A percentile compares a stretch with the other conserved stretches of the same genome.
Conservation (phyloP, 2,888 invertebrate species). For the Leucophenga montana region DNA sequence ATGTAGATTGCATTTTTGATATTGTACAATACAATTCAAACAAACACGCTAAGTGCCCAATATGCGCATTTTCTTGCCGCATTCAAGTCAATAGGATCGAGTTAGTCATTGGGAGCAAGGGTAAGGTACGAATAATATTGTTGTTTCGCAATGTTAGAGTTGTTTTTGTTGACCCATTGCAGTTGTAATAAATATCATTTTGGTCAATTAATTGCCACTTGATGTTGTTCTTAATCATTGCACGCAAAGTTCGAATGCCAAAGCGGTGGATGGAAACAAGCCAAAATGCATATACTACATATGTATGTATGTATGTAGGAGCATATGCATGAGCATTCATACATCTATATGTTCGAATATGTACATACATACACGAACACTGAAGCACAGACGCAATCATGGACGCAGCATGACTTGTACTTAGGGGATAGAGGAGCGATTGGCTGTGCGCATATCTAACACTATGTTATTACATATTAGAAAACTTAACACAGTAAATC, state of each 20-base stretch:
- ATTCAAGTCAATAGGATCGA: no score
- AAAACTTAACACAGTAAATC: no score
- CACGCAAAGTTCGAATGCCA: slow-evolving; percentile 6
- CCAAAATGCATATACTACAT: no score
- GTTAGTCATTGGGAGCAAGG: no score
- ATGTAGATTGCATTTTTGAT: neutral
- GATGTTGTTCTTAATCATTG: slow-evolving; percentile 21
- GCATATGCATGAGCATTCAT: no score
- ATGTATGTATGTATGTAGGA: neutral
- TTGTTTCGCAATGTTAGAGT: neutral
- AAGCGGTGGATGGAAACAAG: neutral
- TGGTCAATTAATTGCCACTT: slow-evolving; percentile 58
- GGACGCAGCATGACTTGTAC: no score
- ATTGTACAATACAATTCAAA: neutral
- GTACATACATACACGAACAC: no score
- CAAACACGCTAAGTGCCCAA: neutral
- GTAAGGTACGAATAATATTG: neutral
- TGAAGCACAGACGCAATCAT: no score
- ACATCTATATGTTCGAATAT: no score
- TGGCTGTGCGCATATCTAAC: no score
- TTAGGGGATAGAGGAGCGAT: no score
- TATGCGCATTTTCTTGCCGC: neutral
- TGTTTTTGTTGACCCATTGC: slow-evolving; percentile 42
- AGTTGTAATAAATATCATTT: slow-evolving; percentile 63
- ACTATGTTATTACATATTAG: no score